Evolutionary conservation across 2,113 vertebrate species (phyloP).

Genomic region (Gasterosteus nipponicus): DNA sequence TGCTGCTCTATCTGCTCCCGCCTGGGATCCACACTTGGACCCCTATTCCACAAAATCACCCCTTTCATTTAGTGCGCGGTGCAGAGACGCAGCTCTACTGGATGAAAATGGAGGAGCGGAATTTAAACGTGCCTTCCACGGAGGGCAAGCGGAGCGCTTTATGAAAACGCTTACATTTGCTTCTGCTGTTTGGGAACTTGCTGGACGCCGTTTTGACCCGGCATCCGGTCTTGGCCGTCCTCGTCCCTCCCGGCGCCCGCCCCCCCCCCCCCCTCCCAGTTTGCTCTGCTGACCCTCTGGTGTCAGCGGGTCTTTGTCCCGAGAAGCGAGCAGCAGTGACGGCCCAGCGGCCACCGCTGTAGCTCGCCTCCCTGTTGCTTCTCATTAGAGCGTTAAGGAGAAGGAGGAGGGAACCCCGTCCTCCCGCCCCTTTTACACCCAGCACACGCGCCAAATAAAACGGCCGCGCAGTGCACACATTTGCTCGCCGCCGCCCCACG

Average conservation of each 20-base stretch:
- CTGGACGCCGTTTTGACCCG: not conserved
- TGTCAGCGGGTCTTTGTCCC: conserved; percentile 60
- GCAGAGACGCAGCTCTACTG: conserved; percentile 32
- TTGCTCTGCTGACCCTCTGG: conserved; percentile 42
- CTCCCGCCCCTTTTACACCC: too few relatives aligned
- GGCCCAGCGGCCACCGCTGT: conserved; percentile 52
- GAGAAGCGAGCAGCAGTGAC: conserved; percentile 63
- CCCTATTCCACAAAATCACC: conserved; percentile 40
- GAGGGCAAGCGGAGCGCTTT: not conserved
- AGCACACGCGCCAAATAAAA: conserved; percentile 14
- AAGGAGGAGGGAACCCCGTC: conserved; percentile 47
- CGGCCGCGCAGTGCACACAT: not conserved
- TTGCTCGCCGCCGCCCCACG: not conserved
- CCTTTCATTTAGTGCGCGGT: conserved; percentile 41
- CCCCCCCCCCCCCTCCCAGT: not conserved
- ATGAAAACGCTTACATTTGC: not conserved
- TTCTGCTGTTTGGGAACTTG: not conserved
- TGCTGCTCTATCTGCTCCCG: conserved; percentile 67
- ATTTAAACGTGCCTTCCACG: not conserved
- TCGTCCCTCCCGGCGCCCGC: conserved; percentile 4
- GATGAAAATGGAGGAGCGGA: conserved; percentile 10
- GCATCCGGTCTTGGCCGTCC: conserved; percentile 5
- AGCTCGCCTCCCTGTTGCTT: conserved; percentile 59
- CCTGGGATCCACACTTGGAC: conserved; percentile 60
- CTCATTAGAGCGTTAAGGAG: conserved; percentile 53